Evolutionary conservation across 2,888 invertebrate species (phyloP).

Genomic region (Aricia artaxerxes): DNA sequence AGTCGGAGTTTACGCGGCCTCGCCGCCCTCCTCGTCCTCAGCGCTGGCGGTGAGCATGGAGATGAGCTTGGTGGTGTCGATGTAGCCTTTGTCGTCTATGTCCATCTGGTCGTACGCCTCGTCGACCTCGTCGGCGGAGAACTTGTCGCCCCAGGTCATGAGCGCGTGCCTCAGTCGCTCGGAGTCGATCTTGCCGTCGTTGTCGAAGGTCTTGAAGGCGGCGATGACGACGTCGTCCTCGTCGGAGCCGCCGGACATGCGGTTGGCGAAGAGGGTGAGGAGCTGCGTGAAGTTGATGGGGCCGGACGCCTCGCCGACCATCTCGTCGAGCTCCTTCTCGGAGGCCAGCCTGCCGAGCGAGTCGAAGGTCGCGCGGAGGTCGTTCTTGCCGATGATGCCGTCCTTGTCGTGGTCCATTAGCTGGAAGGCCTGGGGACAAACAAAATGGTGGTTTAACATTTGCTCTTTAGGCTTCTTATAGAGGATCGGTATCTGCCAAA

Average conservation of each 20-base stretch:
- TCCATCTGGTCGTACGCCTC: slow-evolving; percentile 96
- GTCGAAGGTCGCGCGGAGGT: slow-evolving; percentile 95
- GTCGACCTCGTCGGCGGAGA: slow-evolving; percentile 92
- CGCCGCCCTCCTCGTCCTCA: slow-evolving; percentile 88
- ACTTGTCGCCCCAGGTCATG: slow-evolving; percentile 96
- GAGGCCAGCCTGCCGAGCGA: slow-evolving; percentile 93
- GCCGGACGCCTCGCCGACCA: slow-evolving; percentile 92
- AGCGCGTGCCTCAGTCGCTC: slow-evolving; percentile 94
- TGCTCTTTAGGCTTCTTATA: neutral
- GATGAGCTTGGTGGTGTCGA: slow-evolving; percentile 93
- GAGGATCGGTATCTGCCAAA: no score
- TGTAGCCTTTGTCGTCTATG: slow-evolving; percentile 93
- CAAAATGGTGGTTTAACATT: slow-evolving; percentile 47
- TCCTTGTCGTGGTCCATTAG: slow-evolving; percentile 98
- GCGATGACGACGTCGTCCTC: slow-evolving; percentile 95
- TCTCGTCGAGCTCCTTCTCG: slow-evolving; percentile 95
- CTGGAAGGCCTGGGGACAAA: slow-evolving; percentile 88
- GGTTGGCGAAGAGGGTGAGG: slow-evolving; percentile 93
- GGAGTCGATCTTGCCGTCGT: slow-evolving; percentile 92
- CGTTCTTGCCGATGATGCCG: slow-evolving; percentile 93
- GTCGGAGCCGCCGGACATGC: slow-evolving; percentile 95
- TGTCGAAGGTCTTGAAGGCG: slow-evolving; percentile 96
- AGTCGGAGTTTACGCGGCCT: slow-evolving; percentile 62
- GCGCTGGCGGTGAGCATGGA: slow-evolving; percentile 92
- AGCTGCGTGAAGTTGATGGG: slow-evolving; percentile 98